Conservation (phyloP, 2,888 invertebrate species). For the Hartigia nigra region DNA sequence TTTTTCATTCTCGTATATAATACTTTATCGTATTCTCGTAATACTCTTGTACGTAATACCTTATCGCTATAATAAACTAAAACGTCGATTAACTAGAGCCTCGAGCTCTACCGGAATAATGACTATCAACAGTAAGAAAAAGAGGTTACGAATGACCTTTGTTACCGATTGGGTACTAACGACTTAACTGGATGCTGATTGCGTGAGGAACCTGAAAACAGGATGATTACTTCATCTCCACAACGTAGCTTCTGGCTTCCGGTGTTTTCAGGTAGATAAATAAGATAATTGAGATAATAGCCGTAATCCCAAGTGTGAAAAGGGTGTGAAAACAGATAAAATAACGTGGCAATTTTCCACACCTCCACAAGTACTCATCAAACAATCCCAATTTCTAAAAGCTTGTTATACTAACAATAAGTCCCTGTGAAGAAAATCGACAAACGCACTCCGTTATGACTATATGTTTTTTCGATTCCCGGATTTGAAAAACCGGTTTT, state of each 20-base stretch:
- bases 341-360: neutral
- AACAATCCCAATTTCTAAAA: neutral
- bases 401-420: neutral
- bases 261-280: slow-evolving; percentile 10
- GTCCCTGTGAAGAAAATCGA: neutral
- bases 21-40: too few relatives aligned
- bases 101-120: neutral
- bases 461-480: neutral
- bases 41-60: too few relatives aligned
- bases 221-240: neutral
- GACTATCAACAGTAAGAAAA: neutral
- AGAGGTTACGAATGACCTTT: neutral
- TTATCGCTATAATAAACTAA: too few relatives aligned
- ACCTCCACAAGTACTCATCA: neutral
- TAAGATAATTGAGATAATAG: slow-evolving; percentile 10
- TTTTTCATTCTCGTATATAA: too few relatives aligned
- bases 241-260: neutral
- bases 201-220: neutral
- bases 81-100: neutral
- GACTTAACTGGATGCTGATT: neutral
- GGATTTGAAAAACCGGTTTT: neutral
- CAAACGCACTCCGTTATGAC: neutral
- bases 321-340: neutral
- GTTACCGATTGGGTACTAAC: neutral
- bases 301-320: neutral